Evolutionary conservation across 2,113 vertebrate species (phyloP), one percentile per base, ranked within the genome.

Genomic region (Gambusia holbrooki): DNA sequence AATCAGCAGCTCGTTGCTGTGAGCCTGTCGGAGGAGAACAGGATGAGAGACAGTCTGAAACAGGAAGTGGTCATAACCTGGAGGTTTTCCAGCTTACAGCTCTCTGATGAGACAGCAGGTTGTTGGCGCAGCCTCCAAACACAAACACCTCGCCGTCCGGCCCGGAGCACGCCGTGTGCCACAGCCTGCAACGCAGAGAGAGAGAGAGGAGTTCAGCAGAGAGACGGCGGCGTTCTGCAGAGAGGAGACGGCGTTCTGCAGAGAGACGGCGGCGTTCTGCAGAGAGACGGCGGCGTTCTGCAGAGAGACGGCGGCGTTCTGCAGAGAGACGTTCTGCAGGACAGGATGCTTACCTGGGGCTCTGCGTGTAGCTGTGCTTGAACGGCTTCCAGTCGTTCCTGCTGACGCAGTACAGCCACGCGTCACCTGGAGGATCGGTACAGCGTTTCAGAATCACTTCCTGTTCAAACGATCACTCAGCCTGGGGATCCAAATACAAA

Each of bases 81-180:
- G n/a, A 5, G 13, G 35, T 3, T 12, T 11, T 45, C 15, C 27
- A 72, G 93, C 96, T 97, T 90, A 99, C 98, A 45, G 98, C 97
- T 95, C 94, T 95, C 1, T 96, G 94, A 30, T 97, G 95, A 72
- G 97, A 96, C 32, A 99, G 93, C 1, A 98, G 89, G 87, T 99
- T 98, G 93, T 98, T 99, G 88, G 97, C 97, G 73, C 98, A 99
- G n/a, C 98, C 98, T 68, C 98, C 97, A 2, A 99, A 99, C 79
- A 98, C 95, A 77, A 98, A 96, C 45, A 99, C 96, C 90, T 99
- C 97, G 25, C 97, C 98, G 79, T 99, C 97, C 9, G 95, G 94
- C 17, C 97, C 97, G 0, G 95, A 90, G 80, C 97, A 98, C 1
- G 98, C 97, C 0, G 98, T 97, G 79, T 99, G 98, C 98, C 98